A percentile compares a stretch with the other conserved stretches of the same genome.
phyloP scores from a whole-genome alignment of 1,140 invertebrate species.

The Anoplolepis gracilipes region DNA sequence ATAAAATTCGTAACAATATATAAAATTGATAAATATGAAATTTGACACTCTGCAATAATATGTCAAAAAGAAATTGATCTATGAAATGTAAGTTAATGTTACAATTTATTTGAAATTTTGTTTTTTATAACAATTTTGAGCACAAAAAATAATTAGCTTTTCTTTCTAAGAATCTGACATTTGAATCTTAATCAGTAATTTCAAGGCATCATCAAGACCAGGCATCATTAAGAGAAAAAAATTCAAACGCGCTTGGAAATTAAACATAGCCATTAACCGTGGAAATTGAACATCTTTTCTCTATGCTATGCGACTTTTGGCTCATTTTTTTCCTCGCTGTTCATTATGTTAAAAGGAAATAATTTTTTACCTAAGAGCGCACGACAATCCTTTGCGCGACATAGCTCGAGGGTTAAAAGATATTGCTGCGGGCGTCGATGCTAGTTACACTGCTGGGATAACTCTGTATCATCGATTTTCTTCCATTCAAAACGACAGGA shows the following conservation, averaged over 20 bases:
- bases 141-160: not conserved
- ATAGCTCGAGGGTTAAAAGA: not conserved
- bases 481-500: constrained; percentile 1
- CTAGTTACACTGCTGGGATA: not conserved
- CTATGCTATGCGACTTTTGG: not conserved
- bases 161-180: not conserved
- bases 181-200: not conserved
- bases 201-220: not conserved
- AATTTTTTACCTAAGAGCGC: not conserved
- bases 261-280: no score
- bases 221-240: not conserved
- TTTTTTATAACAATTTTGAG: not conserved
- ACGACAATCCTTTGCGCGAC: not conserved
- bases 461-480: constrained; percentile 26
- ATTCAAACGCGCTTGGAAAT: not conserved
- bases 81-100: no score
- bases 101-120: no score
- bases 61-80: no score
- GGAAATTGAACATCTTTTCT: not conserved
- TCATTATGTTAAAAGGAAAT: not conserved
- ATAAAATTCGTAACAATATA: no score
- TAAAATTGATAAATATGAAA: no score
- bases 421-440: not conserved
- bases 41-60: no score
- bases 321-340: not conserved